These are phyloP conservation scores for Iguana delicatissima DNA, from an alignment of 2,797 vertebrate species.

Conservation along the genomic window DNA sequence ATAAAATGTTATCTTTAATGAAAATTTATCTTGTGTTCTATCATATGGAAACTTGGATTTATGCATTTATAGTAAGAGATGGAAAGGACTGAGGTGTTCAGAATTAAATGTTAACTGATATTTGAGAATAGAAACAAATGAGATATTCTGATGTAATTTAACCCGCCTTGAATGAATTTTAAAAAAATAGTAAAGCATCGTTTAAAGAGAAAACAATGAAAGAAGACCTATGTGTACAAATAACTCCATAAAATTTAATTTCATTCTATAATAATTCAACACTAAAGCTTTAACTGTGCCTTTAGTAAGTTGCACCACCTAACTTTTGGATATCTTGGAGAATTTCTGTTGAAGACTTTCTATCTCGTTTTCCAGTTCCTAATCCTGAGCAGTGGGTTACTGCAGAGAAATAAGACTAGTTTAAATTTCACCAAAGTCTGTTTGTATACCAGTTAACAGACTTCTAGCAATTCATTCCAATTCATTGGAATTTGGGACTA, in stretches of 20 bases:
- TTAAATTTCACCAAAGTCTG: background rate
- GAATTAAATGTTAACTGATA: slow-evolving; percentile 34
- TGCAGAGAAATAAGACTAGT: background rate
- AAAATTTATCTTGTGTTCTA: slow-evolving; percentile 71
- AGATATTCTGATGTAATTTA: slow-evolving; percentile 36
- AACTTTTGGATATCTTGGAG: background rate
- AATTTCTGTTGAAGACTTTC: background rate
- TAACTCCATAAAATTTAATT: background rate
- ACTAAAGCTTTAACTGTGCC: slow-evolving; percentile 43
- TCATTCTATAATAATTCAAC: background rate
- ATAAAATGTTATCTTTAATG: slow-evolving; percentile 73
- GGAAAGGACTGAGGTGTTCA: slow-evolving; percentile 32
- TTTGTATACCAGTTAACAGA: background rate
- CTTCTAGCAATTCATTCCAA: background rate
- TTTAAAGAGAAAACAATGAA: slow-evolving; percentile 39
- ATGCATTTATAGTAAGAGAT: slow-evolving; percentile 62
- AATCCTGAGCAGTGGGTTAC: background rate
- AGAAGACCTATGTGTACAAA: slow-evolving; percentile 46
- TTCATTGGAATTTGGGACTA: too few relatives aligned
- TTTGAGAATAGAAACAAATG: slow-evolving; percentile 45
- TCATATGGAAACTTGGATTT: slow-evolving; percentile 57
- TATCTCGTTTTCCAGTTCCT: background rate
- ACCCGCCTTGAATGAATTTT: slow-evolving; percentile 49
- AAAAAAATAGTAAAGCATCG: slow-evolving; percentile 12
- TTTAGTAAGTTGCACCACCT: slow-evolving; percentile 10